Evolutionary conservation across 2,113 vertebrate species (phyloP).

Genomic region (Entomyzon cyanotis): DNA sequence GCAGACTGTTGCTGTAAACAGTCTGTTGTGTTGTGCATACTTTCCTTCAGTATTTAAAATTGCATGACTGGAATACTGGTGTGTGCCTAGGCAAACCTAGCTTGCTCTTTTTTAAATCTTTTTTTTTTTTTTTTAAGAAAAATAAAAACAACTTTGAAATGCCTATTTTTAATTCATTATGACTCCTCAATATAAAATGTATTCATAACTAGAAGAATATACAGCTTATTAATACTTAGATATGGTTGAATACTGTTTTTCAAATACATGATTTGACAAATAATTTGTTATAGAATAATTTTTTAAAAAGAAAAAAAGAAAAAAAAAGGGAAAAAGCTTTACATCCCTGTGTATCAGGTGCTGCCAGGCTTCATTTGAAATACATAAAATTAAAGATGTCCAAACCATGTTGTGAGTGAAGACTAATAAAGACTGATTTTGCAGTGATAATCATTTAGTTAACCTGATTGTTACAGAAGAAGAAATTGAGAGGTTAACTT

Average conservation of each 20-base stretch:
- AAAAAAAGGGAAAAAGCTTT: neutral
- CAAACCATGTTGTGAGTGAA: neutral
- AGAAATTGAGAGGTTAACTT: neutral
- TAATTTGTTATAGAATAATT: neutral
- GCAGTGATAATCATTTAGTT: neutral
- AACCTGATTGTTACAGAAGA: neutral
- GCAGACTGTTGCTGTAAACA: neutral
- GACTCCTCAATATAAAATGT: neutral
- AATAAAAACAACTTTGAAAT: neutral
- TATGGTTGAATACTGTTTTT: neutral
- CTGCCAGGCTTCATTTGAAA: neutral
- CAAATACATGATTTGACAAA: neutral
- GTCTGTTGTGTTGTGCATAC: neutral
- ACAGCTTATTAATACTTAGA: neutral
- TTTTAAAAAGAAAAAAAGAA: neutral
- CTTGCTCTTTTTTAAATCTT: too few species aligned
- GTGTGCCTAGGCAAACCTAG: neutral
- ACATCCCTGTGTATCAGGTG: neutral
- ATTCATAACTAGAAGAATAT: neutral
- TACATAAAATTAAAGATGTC: neutral
- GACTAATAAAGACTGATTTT: neutral
- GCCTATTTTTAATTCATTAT: neutral
- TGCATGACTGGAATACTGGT: accelerated
- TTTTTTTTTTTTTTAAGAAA: too few species aligned
- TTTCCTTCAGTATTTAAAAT: neutral